phyloP scores from a whole-genome alignment of 2,888 invertebrate species.

The Lacanobia wlatinum region DNA sequence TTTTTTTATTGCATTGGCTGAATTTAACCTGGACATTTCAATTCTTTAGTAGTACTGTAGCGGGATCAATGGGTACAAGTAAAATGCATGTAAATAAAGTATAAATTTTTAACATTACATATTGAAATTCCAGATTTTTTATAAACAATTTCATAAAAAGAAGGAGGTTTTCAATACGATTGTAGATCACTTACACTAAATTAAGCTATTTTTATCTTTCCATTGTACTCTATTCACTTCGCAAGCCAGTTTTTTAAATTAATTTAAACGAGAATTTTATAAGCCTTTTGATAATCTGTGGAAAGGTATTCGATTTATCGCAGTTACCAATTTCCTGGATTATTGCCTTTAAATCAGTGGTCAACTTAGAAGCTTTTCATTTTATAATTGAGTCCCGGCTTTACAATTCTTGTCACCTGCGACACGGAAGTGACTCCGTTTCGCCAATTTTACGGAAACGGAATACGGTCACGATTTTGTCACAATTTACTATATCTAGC shows the following conservation, averaged over 20 bases:
- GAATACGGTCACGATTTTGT: slow-evolving; percentile 11
- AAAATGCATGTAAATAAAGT: too few species aligned
- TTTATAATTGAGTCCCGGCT: background rate
- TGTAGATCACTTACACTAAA: too few species aligned
- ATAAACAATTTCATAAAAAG: too few species aligned
- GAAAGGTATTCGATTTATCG: background rate
- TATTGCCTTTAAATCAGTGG: background rate
- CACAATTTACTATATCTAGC: slow-evolving; percentile 27
- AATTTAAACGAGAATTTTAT: background rate
- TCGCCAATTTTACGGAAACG: slow-evolving; percentile 2
- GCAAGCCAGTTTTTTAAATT: too few species aligned
- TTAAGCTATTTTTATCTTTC: too few species aligned
- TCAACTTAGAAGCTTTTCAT: background rate
- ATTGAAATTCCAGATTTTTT: too few species aligned
- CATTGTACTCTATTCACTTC: too few species aligned
- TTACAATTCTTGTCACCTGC: background rate
- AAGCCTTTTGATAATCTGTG: background rate
- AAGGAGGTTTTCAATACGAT: too few species aligned
- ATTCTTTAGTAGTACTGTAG: too few species aligned
- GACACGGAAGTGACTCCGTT: slow-evolving; percentile 2
- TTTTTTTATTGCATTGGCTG: too few species aligned
- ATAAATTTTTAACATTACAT: too few species aligned
- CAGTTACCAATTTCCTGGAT: background rate
- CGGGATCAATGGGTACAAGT: too few species aligned
- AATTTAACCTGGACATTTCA: background rate